A percentile compares a stretch with the other conserved stretches of the same genome.
Conservation (phyloP, 2,797 vertebrate species). For the Helarctos malayanus region DNA sequence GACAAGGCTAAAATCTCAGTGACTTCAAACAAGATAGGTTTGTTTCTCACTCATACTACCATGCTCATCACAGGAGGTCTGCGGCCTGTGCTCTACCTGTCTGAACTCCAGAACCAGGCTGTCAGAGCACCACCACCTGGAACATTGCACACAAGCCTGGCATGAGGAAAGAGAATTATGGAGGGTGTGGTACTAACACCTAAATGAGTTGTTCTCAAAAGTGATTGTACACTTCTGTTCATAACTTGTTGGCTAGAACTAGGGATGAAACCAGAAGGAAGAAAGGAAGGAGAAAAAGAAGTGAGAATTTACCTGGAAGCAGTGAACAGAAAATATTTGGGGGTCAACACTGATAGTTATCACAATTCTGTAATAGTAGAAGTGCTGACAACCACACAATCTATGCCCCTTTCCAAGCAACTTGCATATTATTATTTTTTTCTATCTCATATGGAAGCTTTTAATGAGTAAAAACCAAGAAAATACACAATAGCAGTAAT, state of each 20-base stretch:
- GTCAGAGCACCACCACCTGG: neutral
- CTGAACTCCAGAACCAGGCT: neutral
- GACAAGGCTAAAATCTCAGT: neutral
- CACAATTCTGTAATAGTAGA: neutral
- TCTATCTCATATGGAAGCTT: neutral
- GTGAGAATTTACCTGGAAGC: neutral
- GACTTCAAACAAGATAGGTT: neutral
- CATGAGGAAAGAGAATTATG: neutral
- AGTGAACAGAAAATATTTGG: neutral
- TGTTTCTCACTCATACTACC: neutral
- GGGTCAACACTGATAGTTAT: neutral
- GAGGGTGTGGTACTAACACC: neutral
- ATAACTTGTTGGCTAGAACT: neutral
- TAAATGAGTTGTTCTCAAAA: neutral
- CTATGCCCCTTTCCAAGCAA: neutral
- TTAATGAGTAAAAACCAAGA: slow-evolving; percentile 10
- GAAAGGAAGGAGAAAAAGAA: neutral
- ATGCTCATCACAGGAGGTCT: neutral
- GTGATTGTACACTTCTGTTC: neutral
- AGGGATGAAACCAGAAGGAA: neutral
- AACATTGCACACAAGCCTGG: neutral
- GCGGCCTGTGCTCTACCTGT: accelerated
- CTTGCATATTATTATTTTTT: neutral
- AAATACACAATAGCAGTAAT: neutral
- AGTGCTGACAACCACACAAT: neutral